A percentile compares a stretch with the other conserved stretches of the same genome.
Evolutionary conservation across 2,113 vertebrate genomes (phyloP).

Genomic region (Lasiurus cinereus): DNA sequence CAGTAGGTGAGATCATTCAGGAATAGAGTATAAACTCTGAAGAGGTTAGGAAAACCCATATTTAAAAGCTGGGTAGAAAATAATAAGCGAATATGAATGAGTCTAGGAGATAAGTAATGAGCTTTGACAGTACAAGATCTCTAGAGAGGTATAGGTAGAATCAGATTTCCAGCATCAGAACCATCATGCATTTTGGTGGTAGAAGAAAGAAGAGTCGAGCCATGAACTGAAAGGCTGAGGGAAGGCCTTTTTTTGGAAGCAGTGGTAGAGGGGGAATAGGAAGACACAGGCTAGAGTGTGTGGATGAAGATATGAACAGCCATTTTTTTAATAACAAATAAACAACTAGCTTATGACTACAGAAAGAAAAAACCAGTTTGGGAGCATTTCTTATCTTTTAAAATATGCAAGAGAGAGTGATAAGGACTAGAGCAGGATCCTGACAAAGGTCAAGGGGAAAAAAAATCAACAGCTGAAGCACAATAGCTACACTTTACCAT

Average conservation of each 20-base stretch:
- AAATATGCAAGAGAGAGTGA: neutral
- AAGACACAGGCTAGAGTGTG: neutral
- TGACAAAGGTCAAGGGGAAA: neutral
- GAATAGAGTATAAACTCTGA: neutral
- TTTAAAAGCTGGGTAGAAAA: conserved; percentile 14
- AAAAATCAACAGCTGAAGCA: neutral
- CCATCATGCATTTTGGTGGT: neutral
- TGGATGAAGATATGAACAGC: neutral
- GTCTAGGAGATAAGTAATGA: neutral
- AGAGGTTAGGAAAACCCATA: neutral
- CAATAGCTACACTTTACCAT: neutral
- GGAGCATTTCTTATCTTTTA: conserved; percentile 39
- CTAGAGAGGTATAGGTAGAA: neutral
- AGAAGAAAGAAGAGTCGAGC: neutral
- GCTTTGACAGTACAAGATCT: neutral
- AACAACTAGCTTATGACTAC: neutral
- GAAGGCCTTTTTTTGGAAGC: neutral
- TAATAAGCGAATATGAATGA: neutral
- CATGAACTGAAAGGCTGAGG: neutral
- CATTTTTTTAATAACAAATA: conserved; percentile 12
- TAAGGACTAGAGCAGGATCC: neutral
- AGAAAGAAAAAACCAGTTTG: conserved; percentile 13
- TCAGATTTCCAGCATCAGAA: neutral
- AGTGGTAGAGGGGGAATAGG: neutral
- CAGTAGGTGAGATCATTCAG: neutral